Conservation (phyloP, 1,140 invertebrate species). For the Maconellicoccus hirsutus region DNA sequence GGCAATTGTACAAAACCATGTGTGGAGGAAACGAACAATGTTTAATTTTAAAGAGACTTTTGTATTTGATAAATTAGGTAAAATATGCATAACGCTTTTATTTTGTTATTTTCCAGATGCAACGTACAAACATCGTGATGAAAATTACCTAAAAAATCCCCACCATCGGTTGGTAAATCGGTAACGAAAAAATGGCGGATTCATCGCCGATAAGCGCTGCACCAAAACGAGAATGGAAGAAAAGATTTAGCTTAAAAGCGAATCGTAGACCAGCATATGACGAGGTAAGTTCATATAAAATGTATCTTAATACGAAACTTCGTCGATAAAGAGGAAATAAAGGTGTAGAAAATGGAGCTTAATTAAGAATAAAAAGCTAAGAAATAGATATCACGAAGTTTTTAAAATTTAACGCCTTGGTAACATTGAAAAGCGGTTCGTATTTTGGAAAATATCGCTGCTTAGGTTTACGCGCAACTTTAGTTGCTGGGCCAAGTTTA, state of each 20-base stretch:
- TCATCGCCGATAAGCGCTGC: constrained; percentile 19
- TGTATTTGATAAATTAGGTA: no score
- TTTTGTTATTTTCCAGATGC: neutral
- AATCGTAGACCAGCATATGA: constrained; percentile 25
- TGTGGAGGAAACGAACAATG: no score
- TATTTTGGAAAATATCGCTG: neutral
- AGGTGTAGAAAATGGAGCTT: neutral
- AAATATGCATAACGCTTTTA: neutral
- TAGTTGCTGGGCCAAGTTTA: neutral
- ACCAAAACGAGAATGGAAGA: constrained; percentile 24
- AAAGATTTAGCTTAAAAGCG: constrained; percentile 25
- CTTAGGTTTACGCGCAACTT: neutral
- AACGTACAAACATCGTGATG: neutral
- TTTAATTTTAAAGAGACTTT: no score
- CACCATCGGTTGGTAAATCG: neutral
- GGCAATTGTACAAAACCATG: no score
- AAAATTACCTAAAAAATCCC: neutral
- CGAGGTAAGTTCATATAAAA: constrained; percentile 25
- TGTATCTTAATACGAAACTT: no score
- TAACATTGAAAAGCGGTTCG: neutral
- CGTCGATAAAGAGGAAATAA: no score
- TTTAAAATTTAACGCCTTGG: neutral
- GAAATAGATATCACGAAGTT: neutral
- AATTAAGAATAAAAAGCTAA: neutral
- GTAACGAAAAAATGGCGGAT: constrained; percentile 18